A percentile compares a stretch with the other conserved stretches of the same genome.
Conservation (phyloP, 2,113 vertebrate species). For the Scytalopus superciliaris region DNA sequence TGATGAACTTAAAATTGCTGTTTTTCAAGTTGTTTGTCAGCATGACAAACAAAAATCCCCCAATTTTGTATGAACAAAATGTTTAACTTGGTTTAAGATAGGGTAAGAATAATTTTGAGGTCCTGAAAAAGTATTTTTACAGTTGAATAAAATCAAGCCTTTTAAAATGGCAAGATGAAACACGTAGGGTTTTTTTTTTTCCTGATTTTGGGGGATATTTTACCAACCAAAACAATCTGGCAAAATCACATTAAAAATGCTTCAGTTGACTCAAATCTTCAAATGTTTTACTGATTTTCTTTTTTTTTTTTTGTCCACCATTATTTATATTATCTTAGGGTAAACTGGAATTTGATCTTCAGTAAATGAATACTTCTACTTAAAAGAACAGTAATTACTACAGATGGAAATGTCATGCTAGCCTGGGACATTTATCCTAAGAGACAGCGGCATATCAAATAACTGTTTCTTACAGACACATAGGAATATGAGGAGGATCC, state of each 20-base stretch:
- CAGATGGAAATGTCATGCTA: background rate
- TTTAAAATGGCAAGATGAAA: background rate
- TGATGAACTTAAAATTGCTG: background rate
- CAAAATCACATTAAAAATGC: background rate
- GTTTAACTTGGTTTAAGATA: background rate
- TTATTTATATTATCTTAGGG: background rate
- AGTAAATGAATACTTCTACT: background rate
- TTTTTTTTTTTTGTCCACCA: background rate
- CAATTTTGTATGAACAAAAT: background rate
- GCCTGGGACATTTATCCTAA: background rate
- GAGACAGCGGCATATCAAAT: background rate
- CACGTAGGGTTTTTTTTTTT: background rate
- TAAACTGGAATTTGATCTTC: background rate
- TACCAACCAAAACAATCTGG: background rate
- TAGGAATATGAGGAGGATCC: background rate
- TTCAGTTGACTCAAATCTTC: background rate
- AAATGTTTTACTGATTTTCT: background rate
- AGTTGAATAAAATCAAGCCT: background rate
- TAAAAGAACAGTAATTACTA: background rate
- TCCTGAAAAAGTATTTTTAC: background rate
- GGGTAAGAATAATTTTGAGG: background rate
- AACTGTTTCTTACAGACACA: background rate
- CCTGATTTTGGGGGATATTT: background rate
- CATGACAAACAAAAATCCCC: background rate
- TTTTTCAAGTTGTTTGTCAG: background rate